A percentile compares a stretch with the other conserved stretches of the same genome.
Evolutionary conservation across 2,113 vertebrate species (phyloP).

Genomic region (Lycaon pictus): DNA sequence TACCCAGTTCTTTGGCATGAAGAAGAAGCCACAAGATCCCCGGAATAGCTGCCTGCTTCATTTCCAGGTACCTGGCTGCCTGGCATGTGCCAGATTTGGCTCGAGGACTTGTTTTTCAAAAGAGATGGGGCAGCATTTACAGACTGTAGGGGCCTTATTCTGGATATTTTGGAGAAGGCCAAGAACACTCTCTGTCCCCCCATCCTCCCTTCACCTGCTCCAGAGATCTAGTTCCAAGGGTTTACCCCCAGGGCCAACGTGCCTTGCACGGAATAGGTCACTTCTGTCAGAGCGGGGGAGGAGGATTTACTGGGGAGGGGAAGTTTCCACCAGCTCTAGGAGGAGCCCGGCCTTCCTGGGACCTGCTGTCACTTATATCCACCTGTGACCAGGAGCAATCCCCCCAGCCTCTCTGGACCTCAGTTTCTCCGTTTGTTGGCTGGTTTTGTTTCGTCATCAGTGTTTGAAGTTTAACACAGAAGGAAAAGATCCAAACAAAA

Average conservation of each 20-base stretch:
- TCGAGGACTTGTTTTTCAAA: slow-evolving; percentile 67
- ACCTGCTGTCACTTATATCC: not conserved
- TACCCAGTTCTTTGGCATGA: not conserved
- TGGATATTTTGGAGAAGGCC: not conserved
- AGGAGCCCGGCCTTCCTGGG: not conserved
- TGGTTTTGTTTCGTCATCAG: not conserved
- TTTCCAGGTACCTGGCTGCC: slow-evolving; percentile 60
- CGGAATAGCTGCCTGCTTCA: slow-evolving; percentile 45
- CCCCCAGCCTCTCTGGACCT: not conserved
- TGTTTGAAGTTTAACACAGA: not conserved
- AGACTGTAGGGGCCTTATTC: not conserved
- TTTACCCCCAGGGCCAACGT: accelerated
- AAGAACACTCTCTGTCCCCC: not conserved
- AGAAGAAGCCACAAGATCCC: slow-evolving; percentile 56
- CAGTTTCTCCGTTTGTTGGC: not conserved
- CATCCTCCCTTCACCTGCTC: accelerated
- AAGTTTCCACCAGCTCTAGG: not conserved
- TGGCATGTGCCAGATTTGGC: slow-evolving; percentile 49
- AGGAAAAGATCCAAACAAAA: not conserved
- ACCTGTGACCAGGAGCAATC: not conserved
- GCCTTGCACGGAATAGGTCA: accelerated
- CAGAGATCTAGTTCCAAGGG: not conserved
- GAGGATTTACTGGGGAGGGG: not conserved
- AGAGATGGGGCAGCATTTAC: slow-evolving; percentile 45
- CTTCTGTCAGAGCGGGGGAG: not conserved